Base-by-base conservation (phyloP, 2,113 vertebrate species). In the Saccopteryx leptura region DNA sequence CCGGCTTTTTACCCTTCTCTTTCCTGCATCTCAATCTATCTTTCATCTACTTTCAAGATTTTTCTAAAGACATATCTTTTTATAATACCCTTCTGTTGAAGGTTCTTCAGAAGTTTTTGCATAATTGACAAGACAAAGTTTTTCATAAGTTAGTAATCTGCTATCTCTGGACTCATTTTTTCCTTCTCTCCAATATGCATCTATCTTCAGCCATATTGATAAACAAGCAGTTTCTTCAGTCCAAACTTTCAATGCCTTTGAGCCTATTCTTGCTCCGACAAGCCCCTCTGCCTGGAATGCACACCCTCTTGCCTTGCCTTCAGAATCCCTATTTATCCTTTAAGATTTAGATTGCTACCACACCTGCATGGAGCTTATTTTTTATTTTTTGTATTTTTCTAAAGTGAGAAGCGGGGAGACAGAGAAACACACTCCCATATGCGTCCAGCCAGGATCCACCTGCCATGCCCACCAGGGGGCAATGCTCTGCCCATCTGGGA, bases 51-150 rank as follows among this genome's bases (percentile, higher is more conserved):
- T 17, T 71, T 81, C 24, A 46, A 4, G 50, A 21, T 14, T 91
- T 80, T 85, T 87, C 63, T 90, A 26, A 80, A 92, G 63, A 87
- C 12, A 21, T 7, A 18, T 60, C 17, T 91, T 8, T 95, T 33
- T 90, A 71, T 52, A 91, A 75, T 58, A 24, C 4, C 39, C 28
- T 75, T 18, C 26, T 61, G 12, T 33, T 54, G 31, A 83, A 81
- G 66, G n/a, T 9, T 4, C 60, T 28, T 39, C 14, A 39, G n/a
- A 86, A 21, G 6, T 75, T 96, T 68, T 50, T 88, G 39, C 13
- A 52, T 11, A 61, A 75, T 39, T 39, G 17, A 74, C 14, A 31
- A 50, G 52, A 65, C 13, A 71, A 72, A 81, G 9, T 71, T 21
- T 58, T 54, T 39, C 21, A 12, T n/a, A 50, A 75, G 10, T 61